Base-by-base conservation (phyloP, 2,888 invertebrate species). In the Schrankia costaestrigalis region DNA sequence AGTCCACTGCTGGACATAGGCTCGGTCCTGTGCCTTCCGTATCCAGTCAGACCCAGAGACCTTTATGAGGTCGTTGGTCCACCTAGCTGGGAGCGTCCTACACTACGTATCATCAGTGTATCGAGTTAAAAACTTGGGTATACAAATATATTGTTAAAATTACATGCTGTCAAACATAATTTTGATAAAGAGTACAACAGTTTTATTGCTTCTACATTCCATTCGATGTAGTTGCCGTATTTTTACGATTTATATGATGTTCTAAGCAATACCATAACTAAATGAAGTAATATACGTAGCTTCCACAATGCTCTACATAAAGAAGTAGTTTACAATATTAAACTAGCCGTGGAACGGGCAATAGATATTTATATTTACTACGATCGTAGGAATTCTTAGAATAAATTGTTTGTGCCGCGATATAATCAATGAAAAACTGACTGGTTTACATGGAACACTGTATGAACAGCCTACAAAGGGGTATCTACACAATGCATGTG, bases 361-460 rank as follows among this genome's bases (percentile, higher is more conserved):
- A 35, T 41, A 34, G 36, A 52, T 34, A 45, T 52, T 46, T 52
- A 56, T 54, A 42, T 33, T 42, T 47, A 42, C 43, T 32, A 35
- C 34, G 17, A n/a, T 24, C 31, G 29, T 12, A 44, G 40, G 38
- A 50, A 56, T 52, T 44, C 28, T 24, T 24, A n/a, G 27, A 60
- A 70, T 60, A 69, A 74, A 68, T 54, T 31, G 59, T 47, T 47
- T 47, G 63, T 62, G 54, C 43, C 55, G 41, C 61, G 66, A 78
- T 74, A 72, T 68, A 71, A 73, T 77, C 76, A 63, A 63, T 75
- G 73, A 77, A 64, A 72, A 74, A 74, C 69, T 73, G 71, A 70
- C 71, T 71, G 69, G 63, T 73, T 58, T 58, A 61, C 58, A 71
- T 71, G 71, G 68, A 71, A 71, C 73, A 71, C 61, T 58, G 60